Percentiles rank a stretch among this genome's conserved stretches.
Conservation (phyloP, 2,113 vertebrate species). For the Brachyistius frenatus region DNA sequence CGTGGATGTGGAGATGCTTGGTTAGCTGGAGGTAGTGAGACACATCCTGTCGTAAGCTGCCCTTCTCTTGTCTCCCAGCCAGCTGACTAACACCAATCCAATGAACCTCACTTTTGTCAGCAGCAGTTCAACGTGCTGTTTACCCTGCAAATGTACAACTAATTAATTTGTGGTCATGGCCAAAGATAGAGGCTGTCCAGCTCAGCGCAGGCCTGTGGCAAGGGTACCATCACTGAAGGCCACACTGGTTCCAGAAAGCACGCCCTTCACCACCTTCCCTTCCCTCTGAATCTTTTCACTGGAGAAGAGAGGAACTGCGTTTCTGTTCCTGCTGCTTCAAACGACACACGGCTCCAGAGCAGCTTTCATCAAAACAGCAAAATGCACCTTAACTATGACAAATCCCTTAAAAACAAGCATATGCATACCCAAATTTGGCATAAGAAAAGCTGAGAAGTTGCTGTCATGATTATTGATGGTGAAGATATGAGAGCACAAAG, state of each 20-base stretch:
- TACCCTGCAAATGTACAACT: constrained; percentile 72
- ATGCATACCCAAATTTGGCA: background rate
- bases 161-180: constrained; percentile 69
- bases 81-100: constrained; percentile 59
- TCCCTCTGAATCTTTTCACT: constrained; percentile 32
- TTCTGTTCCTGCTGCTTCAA: constrained; percentile 48
- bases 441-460: background rate
- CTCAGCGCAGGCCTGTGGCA: constrained; percentile 70
- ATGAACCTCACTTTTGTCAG: constrained; percentile 62
- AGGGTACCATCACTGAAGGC: constrained; percentile 62
- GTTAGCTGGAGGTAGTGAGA: constrained; percentile 23
- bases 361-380: constrained; percentile 33
- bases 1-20: constrained; percentile 8
- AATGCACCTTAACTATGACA: constrained; percentile 29
- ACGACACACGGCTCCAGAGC: constrained; percentile 25
- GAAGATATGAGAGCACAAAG: background rate
- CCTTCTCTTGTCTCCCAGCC: constrained; percentile 45
- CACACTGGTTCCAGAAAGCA: constrained; percentile 41
- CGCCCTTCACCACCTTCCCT: constrained; percentile 13
- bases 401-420: background rate
- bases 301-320: constrained; percentile 55
- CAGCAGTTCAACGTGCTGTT: constrained; percentile 65
- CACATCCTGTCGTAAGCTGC: constrained; percentile 47
- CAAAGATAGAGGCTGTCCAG: constrained; percentile 63
- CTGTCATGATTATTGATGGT: background rate